Evolutionary conservation across 2,797 vertebrate genomes (phyloP), one percentile per base, ranked within the genome.

Genomic region (Coccyzus lansbergi): DNA sequence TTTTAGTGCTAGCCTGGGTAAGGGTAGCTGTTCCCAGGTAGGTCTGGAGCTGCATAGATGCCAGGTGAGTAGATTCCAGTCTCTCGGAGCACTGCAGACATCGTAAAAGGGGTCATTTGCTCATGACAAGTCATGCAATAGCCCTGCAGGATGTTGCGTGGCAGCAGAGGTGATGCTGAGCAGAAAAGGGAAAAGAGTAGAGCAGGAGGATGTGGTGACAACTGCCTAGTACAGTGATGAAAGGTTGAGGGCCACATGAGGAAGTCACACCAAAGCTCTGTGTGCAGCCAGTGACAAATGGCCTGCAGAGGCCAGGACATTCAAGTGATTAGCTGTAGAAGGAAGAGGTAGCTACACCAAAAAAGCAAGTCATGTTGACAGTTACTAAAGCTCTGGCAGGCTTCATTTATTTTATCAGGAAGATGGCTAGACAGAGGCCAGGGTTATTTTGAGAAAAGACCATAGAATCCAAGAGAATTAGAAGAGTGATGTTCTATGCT

Each of bases 331-430:
- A 87, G 74, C 94, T 83, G 77, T 3, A 17, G 15, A 49, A 91
- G 93, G 92, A 96, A 95, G 31, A 77, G 90, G 72, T 81, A 88
- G 97, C 92, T 58, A 81, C 80, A 95, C 92, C 81, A 95, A 52
- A 91, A 96, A 92, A 90, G 84, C 94, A 88, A 96, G 51, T 75
- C 80, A 64, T 71, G 81, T 90, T 94, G 95, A 90, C 90, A 94
- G 92, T 81, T 56, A 82, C 65, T 40, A 90, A 65, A 62, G 22
- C 48, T 90, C 78, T 52, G 71, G 70, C 92, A 96, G 34, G 83
- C 92, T 93, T 96, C n/a, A 96, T 97, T 97, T 97, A 96, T 97
- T 97, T 98, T 97, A 97, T 97, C 97, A 97, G 88, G 95, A 92
- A 92, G 79, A 95, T 89, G 75, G 80, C 85, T 52, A 90, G 97